Percentiles rank a stretch among this genome's conserved stretches.
These are phyloP conservation scores for Diadegma fenestrale DNA, from an alignment of 2,888 invertebrate species.

Conservation along the genomic window DNA sequence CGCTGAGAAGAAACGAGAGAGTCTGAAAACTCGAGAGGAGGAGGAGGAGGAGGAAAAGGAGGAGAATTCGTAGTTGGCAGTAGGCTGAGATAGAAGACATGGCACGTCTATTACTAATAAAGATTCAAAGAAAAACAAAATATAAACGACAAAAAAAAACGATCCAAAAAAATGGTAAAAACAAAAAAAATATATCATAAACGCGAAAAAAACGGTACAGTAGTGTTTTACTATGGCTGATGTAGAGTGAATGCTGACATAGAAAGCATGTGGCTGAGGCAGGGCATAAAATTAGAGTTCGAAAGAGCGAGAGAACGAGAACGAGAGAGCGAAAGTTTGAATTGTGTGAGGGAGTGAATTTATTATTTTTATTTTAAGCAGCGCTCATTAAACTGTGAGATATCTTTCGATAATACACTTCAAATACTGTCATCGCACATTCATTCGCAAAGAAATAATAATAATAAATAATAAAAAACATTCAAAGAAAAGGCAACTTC, in stretches of 20 bases:
- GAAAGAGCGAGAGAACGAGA: constrained; percentile 40
- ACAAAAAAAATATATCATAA: constrained; percentile 77
- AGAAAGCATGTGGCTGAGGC: constrained; percentile 77
- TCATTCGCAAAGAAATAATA: constrained; percentile 54
- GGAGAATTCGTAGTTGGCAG: constrained; percentile 78
- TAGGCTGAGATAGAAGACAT: constrained; percentile 82
- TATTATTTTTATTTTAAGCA: constrained; percentile 39
- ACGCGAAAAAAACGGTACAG: constrained; percentile 80
- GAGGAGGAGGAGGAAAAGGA: constrained; percentile 59
- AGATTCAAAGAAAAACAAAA: constrained; percentile 63
- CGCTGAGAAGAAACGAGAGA: constrained; percentile 20
- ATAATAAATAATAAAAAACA: constrained; percentile 14
- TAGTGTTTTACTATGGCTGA: constrained; percentile 81
- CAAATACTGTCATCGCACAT: constrained; percentile 61
- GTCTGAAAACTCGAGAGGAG: constrained; percentile 34
- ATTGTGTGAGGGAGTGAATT: constrained; percentile 11
- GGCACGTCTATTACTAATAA: constrained; percentile 82
- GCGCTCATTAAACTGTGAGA: constrained; percentile 53
- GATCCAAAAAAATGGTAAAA: constrained; percentile 45
- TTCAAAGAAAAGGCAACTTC: constrained; percentile 22
- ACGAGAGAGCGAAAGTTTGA: constrained; percentile 50
- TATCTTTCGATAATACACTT: constrained; percentile 55
- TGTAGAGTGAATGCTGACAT: constrained; percentile 81
- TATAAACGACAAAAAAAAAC: constrained; percentile 43
- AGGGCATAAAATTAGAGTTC: constrained; percentile 65